A percentile compares a stretch with the other conserved stretches of the same genome.
Evolutionary conservation across 2,888 invertebrate species (phyloP).

Genomic region (Xylota sylvarum): DNA sequence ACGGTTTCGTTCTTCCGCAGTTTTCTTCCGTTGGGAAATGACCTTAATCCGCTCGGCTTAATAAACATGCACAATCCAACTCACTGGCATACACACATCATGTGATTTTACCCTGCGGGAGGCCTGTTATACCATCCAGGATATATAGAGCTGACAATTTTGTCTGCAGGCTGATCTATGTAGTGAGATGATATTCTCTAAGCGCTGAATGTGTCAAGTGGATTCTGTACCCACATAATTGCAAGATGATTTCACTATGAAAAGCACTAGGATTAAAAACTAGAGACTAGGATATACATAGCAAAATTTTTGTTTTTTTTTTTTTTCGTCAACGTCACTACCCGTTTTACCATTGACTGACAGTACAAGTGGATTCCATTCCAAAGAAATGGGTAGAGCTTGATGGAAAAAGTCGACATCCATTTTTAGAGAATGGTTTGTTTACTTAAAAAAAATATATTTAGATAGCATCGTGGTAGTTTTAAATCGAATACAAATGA

Average conservation of each 20-base stretch:
- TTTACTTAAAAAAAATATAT: constrained; percentile 1
- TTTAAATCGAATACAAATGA: constrained; percentile 20
- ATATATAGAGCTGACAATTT: constrained; percentile 34
- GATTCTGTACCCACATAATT: constrained; percentile 12
- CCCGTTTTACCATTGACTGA: constrained; percentile 31
- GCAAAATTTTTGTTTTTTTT: not conserved
- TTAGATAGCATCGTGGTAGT: constrained; percentile 1
- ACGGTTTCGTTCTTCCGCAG: constrained; percentile 72
- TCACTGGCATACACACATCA: constrained; percentile 42
- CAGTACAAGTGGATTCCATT: constrained; percentile 13
- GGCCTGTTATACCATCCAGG: not conserved
- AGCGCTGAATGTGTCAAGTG: constrained; percentile 38
- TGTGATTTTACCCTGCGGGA: constrained; percentile 39
- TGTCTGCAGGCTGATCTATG: constrained; percentile 3
- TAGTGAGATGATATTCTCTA: constrained; percentile 14
- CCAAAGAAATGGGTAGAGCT: not conserved
- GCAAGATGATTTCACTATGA: constrained; percentile 24
- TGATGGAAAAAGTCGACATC: constrained; percentile 7
- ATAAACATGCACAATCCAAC: constrained; percentile 70
- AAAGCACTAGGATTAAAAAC: constrained; percentile 33
- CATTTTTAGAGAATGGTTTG: constrained; percentile 18
- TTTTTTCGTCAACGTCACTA: constrained; percentile 7
- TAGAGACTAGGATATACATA: constrained; percentile 1
- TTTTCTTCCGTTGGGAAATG: constrained; percentile 72
- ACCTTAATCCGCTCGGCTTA: constrained; percentile 72